Percentiles rank a stretch among this genome's conserved stretches.
phyloP scores from a whole-genome alignment of 2,888 invertebrate species.

The Sericinus montela region DNA sequence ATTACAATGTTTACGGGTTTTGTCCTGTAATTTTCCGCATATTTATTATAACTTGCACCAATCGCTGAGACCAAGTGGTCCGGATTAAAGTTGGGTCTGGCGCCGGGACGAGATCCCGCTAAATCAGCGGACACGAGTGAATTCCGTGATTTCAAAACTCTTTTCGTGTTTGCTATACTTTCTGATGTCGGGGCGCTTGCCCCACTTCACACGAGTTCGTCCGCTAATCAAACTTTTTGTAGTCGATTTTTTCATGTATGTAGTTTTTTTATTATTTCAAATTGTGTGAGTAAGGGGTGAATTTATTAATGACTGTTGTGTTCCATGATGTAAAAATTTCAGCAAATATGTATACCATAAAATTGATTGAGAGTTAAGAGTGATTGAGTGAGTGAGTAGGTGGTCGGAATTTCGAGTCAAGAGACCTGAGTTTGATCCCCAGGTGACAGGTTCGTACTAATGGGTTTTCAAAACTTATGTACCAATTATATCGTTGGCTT shows the following conservation, averaged over 20 bases:
- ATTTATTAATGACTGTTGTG: no score
- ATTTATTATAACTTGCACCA: constrained; percentile 19
- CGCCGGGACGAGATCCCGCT: constrained; percentile 36
- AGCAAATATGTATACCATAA: no score
- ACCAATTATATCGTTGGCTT: no score
- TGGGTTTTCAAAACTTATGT: no score
- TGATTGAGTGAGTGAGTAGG: no score
- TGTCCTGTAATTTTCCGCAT: constrained; percentile 5
- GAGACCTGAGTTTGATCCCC: no score
- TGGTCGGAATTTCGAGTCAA: no score
- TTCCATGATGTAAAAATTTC: no score
- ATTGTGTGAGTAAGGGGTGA: no score
- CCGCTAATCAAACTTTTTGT: not conserved
- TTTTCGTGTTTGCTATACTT: constrained; percentile 15
- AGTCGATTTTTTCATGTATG: not conserved
- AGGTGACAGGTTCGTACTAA: no score
- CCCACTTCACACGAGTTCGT: not conserved
- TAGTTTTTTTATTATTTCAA: not conserved
- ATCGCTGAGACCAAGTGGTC: constrained; percentile 26
- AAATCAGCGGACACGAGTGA: constrained; percentile 37
- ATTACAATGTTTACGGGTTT: no score
- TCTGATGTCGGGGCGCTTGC: not conserved
- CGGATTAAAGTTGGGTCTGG: constrained; percentile 39
- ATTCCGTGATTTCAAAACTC: constrained; percentile 29
- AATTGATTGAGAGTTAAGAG: no score